A percentile compares a stretch with the other conserved stretches of the same genome.
phyloP scores from a whole-genome alignment of 1,140 invertebrate species.

The Aphis craccivora region DNA sequence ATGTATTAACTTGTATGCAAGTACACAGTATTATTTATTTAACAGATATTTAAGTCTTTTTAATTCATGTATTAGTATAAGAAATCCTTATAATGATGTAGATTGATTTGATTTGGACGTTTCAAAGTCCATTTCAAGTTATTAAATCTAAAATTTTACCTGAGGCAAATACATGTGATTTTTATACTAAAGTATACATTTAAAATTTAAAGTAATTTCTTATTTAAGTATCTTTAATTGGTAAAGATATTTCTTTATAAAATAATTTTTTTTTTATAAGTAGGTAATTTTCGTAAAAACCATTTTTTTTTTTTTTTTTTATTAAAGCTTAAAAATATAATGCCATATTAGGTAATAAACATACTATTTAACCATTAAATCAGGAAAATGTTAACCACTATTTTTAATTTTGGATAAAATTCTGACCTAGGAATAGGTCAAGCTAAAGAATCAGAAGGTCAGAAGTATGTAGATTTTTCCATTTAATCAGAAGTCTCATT shows the following conservation, averaged over 20 bases:
- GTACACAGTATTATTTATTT: background rate
- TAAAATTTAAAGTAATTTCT: background rate
- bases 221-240: background rate
- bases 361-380: no score
- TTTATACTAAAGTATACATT: background rate
- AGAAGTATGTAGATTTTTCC: no score
- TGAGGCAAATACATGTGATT: background rate
- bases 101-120: background rate
- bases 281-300: no score
- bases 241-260: background rate
- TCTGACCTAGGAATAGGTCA: no score
- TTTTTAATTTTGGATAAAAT: no score
- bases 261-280: background rate
- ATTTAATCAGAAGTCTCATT: no score
- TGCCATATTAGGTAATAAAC: no score
- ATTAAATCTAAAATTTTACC: background rate
- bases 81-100: background rate
- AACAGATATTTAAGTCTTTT: background rate
- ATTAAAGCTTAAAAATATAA: no score
- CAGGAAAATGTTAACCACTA: no score
- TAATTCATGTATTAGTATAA: background rate
- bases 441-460: no score
- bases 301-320: no score
- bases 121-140: background rate
- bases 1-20: background rate